Conservation (phyloP, 1,140 invertebrate species). For the Lordiphosa clarofinis region DNA sequence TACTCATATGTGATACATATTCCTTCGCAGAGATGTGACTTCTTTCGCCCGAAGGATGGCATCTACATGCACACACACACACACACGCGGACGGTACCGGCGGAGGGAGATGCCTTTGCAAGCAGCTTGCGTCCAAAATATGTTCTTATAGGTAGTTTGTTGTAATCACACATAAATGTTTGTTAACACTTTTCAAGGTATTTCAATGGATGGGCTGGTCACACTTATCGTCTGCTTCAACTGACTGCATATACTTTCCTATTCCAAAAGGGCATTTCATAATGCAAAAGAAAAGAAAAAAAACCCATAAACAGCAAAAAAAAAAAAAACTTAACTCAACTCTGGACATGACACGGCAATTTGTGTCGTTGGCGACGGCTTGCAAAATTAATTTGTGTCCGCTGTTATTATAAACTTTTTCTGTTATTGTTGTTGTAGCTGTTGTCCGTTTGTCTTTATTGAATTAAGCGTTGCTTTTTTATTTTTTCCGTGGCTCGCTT, state of each 20-base stretch:
- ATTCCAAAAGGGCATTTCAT: no score
- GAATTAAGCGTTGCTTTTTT: constrained; percentile 43
- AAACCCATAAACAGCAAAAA: neutral
- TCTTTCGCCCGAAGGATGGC: no score
- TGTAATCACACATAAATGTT: no score
- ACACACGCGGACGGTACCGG: no score
- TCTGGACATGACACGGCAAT: constrained; percentile 73
- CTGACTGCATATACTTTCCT: neutral
- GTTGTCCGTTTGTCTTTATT: constrained; percentile 44
- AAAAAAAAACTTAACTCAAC: constrained; percentile 50
- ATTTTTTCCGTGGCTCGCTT: constrained; percentile 47
- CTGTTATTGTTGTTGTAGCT: constrained; percentile 9
- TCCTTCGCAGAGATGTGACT: no score
- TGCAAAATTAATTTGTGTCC: constrained; percentile 76
- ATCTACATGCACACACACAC: no score
- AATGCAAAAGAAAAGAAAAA: constrained; percentile 3
- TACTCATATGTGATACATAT: no score
- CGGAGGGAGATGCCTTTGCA: no score
- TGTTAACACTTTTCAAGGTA: no score
- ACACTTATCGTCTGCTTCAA: neutral
- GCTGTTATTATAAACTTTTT: constrained; percentile 72
- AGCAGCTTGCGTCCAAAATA: no score
- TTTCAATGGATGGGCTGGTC: no score
- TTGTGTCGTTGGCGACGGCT: constrained; percentile 69
- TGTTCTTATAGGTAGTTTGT: no score